Base-by-base conservation (phyloP, 2,888 invertebrate species). In the Cepaea hortensis region DNA sequence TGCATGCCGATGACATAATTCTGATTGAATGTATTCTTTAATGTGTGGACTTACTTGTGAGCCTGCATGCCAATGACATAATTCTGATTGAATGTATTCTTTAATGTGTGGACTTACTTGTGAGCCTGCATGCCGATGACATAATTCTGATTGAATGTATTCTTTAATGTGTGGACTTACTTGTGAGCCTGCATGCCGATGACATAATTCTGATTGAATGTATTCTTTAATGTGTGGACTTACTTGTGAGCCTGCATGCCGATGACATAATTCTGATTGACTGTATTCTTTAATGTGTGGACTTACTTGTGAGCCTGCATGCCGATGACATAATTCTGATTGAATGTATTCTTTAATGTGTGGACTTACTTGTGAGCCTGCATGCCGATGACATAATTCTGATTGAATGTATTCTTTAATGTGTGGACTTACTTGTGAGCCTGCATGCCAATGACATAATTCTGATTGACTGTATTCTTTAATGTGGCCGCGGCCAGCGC, bases 301-400 rank as follows among this genome's bases (percentile, higher is more conserved):
- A 35, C 94, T 89, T 90, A 94, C 94, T 92, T 91, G 46, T 92
- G 93, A 80, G 93, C 94, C 5, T 92, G 92, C 81, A 93, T 93
- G 9, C 88, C 89, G 61, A 94, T 89, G 9, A 94, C 90, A 20
- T 90, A 89, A 87, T 94, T 91, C 90, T 94, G 94, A 88, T 93
- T 94, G 61, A 90, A 91, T 20, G 85, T 85, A 88, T 94, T 92
- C 15, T 90, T 91, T 11, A 90, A 86, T 0, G 93, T 89, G 48
- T 94, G 35, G 35, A 81, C 91, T 89, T 90, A 94, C 94, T 92
- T 91, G 46, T 92, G 93, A 79, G 93, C 94, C 5, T 92, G 92
- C 81, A 93, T 93, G 9, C 88, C 89, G 55, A 94, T 89, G 7
- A 94, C 90, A 20, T 90, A 89, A 87, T 94, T 91, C 90, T 94